Percentiles rank a stretch among this genome's conserved stretches.
Conservation (phyloP, 2,888 invertebrate species). For the Camponotus fellah region DNA sequence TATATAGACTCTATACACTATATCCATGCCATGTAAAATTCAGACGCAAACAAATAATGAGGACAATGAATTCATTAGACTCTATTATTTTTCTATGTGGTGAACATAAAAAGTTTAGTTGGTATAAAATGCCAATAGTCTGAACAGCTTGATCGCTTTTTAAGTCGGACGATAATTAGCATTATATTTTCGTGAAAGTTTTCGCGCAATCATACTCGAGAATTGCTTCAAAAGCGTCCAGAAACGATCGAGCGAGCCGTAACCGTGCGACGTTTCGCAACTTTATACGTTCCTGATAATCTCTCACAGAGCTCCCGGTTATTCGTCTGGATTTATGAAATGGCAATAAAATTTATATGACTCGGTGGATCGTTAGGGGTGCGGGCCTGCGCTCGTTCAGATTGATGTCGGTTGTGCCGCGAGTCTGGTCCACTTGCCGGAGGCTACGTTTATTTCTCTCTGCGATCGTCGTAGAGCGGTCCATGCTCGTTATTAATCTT, state of each 20-base stretch:
- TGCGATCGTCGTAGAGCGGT: conserved; percentile 69
- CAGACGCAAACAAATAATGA: not conserved
- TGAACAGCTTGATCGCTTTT: conserved; percentile 42
- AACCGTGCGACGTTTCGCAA: conserved; percentile 66
- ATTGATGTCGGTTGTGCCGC: conserved; percentile 75
- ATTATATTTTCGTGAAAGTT: conserved; percentile 49
- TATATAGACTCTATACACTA: not conserved
- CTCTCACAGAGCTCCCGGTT: conserved; percentile 69
- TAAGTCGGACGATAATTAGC: conserved; percentile 48
- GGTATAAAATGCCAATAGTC: conserved; percentile 22
- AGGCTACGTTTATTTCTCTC: conserved; percentile 74
- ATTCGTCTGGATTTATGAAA: conserved; percentile 79
- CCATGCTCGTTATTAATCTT: conserved; percentile 73
- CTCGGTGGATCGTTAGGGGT: conserved; percentile 81
- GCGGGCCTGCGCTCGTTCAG: conserved; percentile 75
- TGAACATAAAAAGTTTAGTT: not conserved
- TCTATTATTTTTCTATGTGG: not conserved
- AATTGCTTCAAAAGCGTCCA: conserved; percentile 30
- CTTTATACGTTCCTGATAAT: conserved; percentile 77
- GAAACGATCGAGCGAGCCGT: conserved; percentile 54
- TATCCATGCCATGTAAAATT: conserved; percentile 5
- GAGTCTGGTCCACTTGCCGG: conserved; percentile 75
- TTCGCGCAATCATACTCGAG: conserved; percentile 15
- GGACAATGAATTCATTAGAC: not conserved
- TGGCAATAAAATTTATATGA: conserved; percentile 83